These are phyloP conservation scores for Pluvianellus socialis DNA, from an alignment of 2,113 vertebrate species.

Conservation along the genomic window DNA sequence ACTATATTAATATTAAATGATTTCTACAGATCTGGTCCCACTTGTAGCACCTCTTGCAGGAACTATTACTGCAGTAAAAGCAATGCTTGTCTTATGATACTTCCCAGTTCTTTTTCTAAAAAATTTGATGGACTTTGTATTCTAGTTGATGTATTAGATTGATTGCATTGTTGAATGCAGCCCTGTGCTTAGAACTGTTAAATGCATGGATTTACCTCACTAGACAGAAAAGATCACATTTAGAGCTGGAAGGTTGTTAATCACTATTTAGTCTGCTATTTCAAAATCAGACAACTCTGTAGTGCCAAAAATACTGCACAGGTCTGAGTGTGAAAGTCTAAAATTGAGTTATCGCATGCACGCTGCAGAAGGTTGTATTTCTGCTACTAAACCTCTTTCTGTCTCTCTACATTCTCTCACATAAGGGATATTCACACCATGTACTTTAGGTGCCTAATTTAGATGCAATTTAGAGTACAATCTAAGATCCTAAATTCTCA, in stretches of 20 bases:
- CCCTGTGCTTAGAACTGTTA: not conserved
- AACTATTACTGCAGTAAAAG: not conserved
- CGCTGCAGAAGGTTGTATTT: not conserved
- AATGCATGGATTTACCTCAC: not conserved
- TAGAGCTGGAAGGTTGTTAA: not conserved
- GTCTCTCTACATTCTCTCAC: not conserved
- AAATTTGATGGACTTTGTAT: not conserved
- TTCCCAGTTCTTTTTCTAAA: not conserved
- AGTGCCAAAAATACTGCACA: not conserved
- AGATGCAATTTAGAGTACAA: not conserved
- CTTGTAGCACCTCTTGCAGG: not conserved
- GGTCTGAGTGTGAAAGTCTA: not conserved
- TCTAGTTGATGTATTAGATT: not conserved
- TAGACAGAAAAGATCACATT: not conserved
- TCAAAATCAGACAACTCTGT: not conserved
- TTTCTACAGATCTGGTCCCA: not conserved
- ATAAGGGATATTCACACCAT: not conserved
- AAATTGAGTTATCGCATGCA: not conserved
- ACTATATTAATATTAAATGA: not conserved
- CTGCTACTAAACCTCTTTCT: not conserved
- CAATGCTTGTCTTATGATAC: not conserved
- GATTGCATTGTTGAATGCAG: not conserved
- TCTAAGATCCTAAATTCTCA: not conserved
- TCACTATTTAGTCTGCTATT: not conserved
- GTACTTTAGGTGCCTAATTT: not conserved